A percentile compares a stretch with the other conserved stretches of the same genome.
phyloP scores from a whole-genome alignment of 2,113 vertebrate species.

The Otus sunia region DNA sequence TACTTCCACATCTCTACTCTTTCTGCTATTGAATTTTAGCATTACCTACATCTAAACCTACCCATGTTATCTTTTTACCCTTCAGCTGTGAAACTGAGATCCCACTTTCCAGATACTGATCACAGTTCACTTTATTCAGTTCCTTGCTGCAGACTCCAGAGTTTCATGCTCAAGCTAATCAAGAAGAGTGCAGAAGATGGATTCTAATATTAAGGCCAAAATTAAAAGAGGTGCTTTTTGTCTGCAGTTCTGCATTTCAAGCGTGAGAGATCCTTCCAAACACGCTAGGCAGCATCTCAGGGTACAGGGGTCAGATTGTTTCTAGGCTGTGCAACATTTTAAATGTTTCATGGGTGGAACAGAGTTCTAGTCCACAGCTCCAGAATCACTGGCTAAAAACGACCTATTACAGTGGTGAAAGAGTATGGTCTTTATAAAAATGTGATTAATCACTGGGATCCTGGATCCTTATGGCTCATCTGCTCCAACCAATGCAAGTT shows the following conservation, averaged over 20 bases:
- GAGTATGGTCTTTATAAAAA: background rate
- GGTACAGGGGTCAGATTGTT: background rate
- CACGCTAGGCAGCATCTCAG: background rate
- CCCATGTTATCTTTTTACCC: background rate
- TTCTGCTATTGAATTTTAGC: background rate
- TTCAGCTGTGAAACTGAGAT: background rate
- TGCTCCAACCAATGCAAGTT: background rate
- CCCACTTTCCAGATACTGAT: background rate
- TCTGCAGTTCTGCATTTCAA: background rate
- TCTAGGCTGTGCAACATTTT: background rate
- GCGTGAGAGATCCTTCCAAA: background rate
- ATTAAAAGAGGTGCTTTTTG: background rate
- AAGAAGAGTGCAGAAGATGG: background rate
- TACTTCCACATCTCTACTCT: background rate
- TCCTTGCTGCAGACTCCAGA: background rate
- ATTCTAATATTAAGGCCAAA: background rate
- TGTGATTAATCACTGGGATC: background rate
- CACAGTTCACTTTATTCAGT: background rate
- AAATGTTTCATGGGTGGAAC: background rate
- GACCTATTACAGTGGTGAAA: background rate
- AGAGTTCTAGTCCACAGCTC: background rate
- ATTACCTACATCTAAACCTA: background rate
- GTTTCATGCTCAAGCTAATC: background rate
- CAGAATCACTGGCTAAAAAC: background rate
- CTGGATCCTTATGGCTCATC: background rate